Evolutionary conservation across 2,888 invertebrate genomes (phyloP).

Genomic region (Tyria jacobaeae): DNA sequence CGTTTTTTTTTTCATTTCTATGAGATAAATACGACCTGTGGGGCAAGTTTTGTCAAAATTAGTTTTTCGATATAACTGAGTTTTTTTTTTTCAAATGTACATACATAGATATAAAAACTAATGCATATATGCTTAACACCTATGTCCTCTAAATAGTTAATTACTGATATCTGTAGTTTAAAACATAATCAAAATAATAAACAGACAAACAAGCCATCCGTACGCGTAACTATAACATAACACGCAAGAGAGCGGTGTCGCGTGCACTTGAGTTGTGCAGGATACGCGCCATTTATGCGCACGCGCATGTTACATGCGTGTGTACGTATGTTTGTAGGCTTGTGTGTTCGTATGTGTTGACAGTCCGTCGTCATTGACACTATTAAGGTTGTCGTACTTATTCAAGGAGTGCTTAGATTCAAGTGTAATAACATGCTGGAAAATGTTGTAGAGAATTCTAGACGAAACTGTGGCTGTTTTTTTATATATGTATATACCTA

Average conservation of each 20-base stretch:
- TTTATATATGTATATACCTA: no score
- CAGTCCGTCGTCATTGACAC: constrained; percentile 75
- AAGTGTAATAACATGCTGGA: constrained; percentile 34
- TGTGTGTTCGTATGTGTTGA: constrained; percentile 47
- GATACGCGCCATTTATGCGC: constrained; percentile 51
- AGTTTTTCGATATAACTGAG: no score
- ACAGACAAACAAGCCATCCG: constrained; percentile 18
- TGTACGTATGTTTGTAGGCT: constrained; percentile 13
- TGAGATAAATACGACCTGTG: no score
- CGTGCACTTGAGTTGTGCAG: constrained; percentile 48
- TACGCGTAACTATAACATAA: constrained; percentile 24
- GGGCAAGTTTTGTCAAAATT: no score
- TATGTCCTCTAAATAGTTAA: background rate
- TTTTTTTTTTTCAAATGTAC: no score
- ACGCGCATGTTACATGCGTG: constrained; percentile 33
- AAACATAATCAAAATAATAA: background rate
- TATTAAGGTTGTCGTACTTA: constrained; percentile 76
- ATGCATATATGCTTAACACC: no score
- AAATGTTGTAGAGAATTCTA: constrained; percentile 19
- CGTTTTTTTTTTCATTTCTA: no score
- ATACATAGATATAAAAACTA: no score
- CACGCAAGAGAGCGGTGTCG: constrained; percentile 37
- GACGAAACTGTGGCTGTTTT: background rate
- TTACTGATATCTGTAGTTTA: background rate
- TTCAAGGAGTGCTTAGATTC: constrained; percentile 66